Evolutionary conservation across 2,888 invertebrate species (phyloP), one percentile per base, ranked within the genome.

Genomic region (Metopia argyrocephala): DNA sequence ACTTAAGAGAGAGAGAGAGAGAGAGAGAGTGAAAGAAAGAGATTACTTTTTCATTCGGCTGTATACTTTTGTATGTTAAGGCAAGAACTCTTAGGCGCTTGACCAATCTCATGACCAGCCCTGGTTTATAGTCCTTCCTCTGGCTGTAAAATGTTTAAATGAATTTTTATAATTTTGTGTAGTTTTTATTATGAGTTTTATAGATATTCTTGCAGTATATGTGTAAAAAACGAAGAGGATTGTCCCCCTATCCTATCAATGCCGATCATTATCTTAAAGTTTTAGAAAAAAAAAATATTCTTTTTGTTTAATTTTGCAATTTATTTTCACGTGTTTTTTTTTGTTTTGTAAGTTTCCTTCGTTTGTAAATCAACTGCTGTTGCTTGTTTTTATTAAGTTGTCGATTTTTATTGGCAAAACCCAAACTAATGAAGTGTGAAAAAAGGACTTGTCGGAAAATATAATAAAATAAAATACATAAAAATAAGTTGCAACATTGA

Each of bases 341-440:
- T 23, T 5, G 6, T 7, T 20, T 25, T 6, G 38, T 54, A 25
- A 45, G 45, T 62, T 45, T 25, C 54, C 38, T 45, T 12, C 27
- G 61, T 9, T 7, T 20, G 15, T 21, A 56, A 46, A 54, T 74
- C 31, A 31, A 38, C 25, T 50, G 27, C 23, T 50, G 27, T 46
- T 54, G 9, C 28, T 68, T 75, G 3, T 18, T 21, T 38, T 59
- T 12, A 18, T 69, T 54, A 48, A 70, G 38, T 15, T 46, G 23
- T 5, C 38, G 20, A 68, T 56, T 57, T 54, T 65, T 65, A 65
- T 78, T 59, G 57, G 38, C 64, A 64, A 65, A 70, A 56, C 25
- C 2, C 1, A 61, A 38, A 45, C 21, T 61, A 68, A 50, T 18
- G 45, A 75, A 61, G 61, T 68, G 65, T 52, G 48, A n/a, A 56